Evolutionary conservation across 2,888 invertebrate species (phyloP).

Genomic region (Sceliomorpha sp.): DNA sequence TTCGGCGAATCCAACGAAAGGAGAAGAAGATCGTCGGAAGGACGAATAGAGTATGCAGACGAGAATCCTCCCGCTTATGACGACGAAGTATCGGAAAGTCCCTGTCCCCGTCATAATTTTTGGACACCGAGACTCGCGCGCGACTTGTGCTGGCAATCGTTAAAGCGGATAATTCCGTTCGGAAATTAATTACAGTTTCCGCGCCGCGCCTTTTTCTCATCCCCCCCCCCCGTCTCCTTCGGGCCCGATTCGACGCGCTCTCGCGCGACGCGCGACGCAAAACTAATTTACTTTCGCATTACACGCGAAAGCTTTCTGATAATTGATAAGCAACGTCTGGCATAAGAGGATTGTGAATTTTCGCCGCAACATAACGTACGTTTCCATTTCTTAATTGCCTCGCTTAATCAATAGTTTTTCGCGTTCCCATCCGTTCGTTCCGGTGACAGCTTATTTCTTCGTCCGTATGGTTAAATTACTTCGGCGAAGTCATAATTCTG

Average conservation of each 20-base stretch:
- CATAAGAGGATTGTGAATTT: slow-evolving; percentile 14
- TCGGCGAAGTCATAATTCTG: slow-evolving; percentile 23
- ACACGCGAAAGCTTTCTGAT: slow-evolving; percentile 14
- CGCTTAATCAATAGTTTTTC: slow-evolving; percentile 15
- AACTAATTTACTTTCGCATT: neutral
- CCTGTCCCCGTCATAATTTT: slow-evolving; percentile 19
- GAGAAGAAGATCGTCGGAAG: slow-evolving; percentile 29
- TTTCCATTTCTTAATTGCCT: slow-evolving; percentile 15
- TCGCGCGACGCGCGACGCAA: too few species aligned
- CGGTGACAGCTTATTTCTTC: slow-evolving; percentile 13
- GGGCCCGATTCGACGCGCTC: too few species aligned
- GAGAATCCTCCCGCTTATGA: slow-evolving; percentile 21
- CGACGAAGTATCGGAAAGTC: slow-evolving; percentile 17
- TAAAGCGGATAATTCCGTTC: slow-evolving; percentile 13
- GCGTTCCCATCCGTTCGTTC: slow-evolving; percentile 4
- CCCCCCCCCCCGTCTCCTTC: too few species aligned
- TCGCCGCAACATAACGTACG: slow-evolving; percentile 9
- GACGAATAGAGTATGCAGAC: slow-evolving; percentile 33
- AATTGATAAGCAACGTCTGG: slow-evolving; percentile 11
- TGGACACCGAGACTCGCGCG: too few species aligned
- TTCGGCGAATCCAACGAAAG: slow-evolving; percentile 33
- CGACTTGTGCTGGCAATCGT: slow-evolving; percentile 7
- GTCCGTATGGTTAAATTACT: slow-evolving; percentile 14
- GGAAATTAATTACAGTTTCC: slow-evolving; percentile 15
- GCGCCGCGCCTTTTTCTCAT: neutral